phyloP scores from a whole-genome alignment of 2,888 invertebrate species.

The Acleris holmiana region DNA sequence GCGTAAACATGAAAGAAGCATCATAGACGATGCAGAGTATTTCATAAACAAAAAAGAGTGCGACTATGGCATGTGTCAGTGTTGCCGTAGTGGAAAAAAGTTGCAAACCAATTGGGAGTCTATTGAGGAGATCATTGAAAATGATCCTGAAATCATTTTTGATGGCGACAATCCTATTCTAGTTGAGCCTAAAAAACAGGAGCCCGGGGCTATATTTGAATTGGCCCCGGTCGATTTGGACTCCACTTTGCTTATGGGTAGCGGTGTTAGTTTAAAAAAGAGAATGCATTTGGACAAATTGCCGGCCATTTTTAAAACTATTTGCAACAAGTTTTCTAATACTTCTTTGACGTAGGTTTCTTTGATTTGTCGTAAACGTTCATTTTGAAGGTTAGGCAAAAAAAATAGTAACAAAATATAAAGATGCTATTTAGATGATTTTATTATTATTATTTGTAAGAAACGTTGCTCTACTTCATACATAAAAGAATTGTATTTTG shows the following conservation, averaged over 20 bases:
- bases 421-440: too few relatives aligned
- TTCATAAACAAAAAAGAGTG: slow-evolving; percentile 74
- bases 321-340: slow-evolving; percentile 60
- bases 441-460: too few relatives aligned
- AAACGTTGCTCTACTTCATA: too few relatives aligned
- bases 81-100: slow-evolving; percentile 62
- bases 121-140: slow-evolving; percentile 77
- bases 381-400: too few relatives aligned
- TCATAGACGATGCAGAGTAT: slow-evolving; percentile 71
- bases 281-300: slow-evolving; percentile 55
- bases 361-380: too few relatives aligned
- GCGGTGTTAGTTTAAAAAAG: slow-evolving; percentile 51
- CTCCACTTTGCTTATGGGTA: slow-evolving; percentile 41
- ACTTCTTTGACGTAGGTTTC: slow-evolving; percentile 48
- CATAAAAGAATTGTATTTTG: too few relatives aligned
- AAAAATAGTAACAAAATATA: too few relatives aligned
- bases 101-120: slow-evolving; percentile 69
- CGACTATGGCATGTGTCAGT: slow-evolving; percentile 73
- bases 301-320: slow-evolving; percentile 59
- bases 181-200: slow-evolving; percentile 57
- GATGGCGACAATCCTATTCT: slow-evolving; percentile 72
- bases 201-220: slow-evolving; percentile 37
- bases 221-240: slow-evolving; percentile 42
- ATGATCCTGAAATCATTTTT: slow-evolving; percentile 79
- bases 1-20: slow-evolving; percentile 61